Evolutionary conservation across 2,113 vertebrate species (phyloP), one percentile per base, ranked within the genome.

Genomic region (Bubo blakistoni): DNA sequence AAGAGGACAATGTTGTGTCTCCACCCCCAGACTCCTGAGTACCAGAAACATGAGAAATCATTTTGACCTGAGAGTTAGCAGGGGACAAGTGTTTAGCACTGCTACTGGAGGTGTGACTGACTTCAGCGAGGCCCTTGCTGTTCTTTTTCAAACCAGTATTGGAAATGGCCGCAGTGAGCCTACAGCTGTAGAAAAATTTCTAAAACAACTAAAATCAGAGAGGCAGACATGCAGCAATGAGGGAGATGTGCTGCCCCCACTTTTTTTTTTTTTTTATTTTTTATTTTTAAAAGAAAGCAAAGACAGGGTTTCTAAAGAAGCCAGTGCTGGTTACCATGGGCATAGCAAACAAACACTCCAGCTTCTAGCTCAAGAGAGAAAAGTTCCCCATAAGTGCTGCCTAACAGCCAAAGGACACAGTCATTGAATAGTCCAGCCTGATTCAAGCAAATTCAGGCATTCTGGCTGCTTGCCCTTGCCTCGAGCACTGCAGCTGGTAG

Each of bases 1-100:
- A n/a, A 22, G 47, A 46, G 19, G 18, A 10, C 13, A 19, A 12
- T 0, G 3, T 8, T 44, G 25, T 3, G 27, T 36, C 44, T 63
- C 26, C 16, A 6, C 46, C 67, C 32, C 55, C 3, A 3, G 30
- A 4, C 7, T 40, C 26, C 21, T 16, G 42, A 20, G 46, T 74
- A 38, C 9, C 36, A 65, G 66, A 10, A 40, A 8, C 0, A 6
- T 5, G 57, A 72, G 84, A 57, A 36, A 10, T 11, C 21, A 2
- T 70, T 59, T 27, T 40, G 62, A 57, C 12, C 17, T 2, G n/a
- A 30, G 51, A 27, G 47, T 32, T 7, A 3, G 29, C n/a, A 63
- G 42, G 54, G 69, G 29, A 11, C 10, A 5, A 15, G 32, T 3
- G 40, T 46, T 11, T 49, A 30, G 55, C 13, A 2, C 29, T 30